Evolutionary conservation across 2,888 invertebrate species (phyloP).

Genomic region (Exocentrus adspersus): DNA sequence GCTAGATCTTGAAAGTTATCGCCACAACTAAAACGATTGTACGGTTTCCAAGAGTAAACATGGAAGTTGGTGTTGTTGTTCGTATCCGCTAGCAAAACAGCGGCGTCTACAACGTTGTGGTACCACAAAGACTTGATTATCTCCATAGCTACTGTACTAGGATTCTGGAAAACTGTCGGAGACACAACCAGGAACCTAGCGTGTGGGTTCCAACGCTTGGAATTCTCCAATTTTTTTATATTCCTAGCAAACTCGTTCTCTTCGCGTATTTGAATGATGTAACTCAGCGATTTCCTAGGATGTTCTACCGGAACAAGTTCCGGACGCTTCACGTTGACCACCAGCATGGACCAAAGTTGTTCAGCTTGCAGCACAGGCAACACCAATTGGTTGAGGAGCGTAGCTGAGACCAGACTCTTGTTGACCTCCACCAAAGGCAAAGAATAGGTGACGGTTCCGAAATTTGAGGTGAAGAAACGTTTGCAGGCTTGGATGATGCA

Average conservation of each 20-base stretch:
- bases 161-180: conserved; percentile 38
- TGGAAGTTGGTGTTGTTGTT: conserved; percentile 39
- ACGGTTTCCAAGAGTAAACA: conserved; percentile 53
- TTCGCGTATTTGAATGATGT: conserved; percentile 41
- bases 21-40: conserved; percentile 48
- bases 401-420: conserved; percentile 11
- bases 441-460: conserved; percentile 28
- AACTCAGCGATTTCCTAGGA: conserved; percentile 28
- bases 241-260: conserved; percentile 32
- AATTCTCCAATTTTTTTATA: conserved; percentile 27
- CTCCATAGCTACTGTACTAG: conserved; percentile 32
- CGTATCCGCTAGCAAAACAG: conserved; percentile 45
- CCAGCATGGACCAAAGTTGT: conserved; percentile 26
- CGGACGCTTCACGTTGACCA: conserved; percentile 23
- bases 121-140: conserved; percentile 42
- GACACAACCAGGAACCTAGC: conserved; percentile 49
- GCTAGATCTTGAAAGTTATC: conserved; percentile 37
- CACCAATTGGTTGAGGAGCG: conserved; percentile 28
- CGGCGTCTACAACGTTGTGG: conserved; percentile 48
- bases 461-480: conserved; percentile 30
- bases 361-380: conserved; percentile 20
- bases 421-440: conserved; percentile 25
- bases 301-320: neutral
- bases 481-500: conserved; percentile 36
- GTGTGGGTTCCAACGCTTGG: conserved; percentile 41